phyloP scores from a whole-genome alignment of 2,797 vertebrate species.

The Arctocebus calabarensis region DNA sequence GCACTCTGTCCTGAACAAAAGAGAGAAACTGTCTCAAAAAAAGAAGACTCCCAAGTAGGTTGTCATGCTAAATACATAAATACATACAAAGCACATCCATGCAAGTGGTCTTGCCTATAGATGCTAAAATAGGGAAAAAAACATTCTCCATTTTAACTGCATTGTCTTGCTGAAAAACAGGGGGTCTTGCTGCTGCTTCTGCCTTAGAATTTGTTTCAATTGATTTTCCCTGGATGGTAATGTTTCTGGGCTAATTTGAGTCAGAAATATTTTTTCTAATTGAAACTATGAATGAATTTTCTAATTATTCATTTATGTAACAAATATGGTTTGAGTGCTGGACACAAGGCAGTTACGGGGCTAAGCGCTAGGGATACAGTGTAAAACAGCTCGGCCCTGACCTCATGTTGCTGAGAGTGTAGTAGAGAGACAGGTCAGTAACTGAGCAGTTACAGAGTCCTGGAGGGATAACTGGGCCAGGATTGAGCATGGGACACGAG shows the following conservation, averaged over 20 bases:
- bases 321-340: neutral
- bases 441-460: neutral
- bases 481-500: neutral
- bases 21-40: too few species aligned
- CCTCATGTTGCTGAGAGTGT: neutral
- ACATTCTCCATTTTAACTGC: neutral
- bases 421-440: too few species aligned
- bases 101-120: neutral
- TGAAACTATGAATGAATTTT: neutral
- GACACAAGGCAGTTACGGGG: neutral
- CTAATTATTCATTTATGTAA: conserved; percentile 19
- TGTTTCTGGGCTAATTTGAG: neutral
- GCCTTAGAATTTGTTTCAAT: neutral
- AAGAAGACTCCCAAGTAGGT: neutral
- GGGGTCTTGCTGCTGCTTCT: neutral
- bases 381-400: neutral
- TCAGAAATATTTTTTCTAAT: neutral
- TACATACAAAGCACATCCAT: neutral
- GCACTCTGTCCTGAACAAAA: too few species aligned
- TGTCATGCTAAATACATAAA: conserved; percentile 1
- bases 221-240: neutral
- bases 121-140: neutral
- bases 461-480: neutral
- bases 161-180: neutral
- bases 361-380: neutral